Percentiles rank a stretch among this genome's conserved stretches.
Evolutionary conservation across 2,888 invertebrate genomes (phyloP).

Genomic region (Chironomus riparius): DNA sequence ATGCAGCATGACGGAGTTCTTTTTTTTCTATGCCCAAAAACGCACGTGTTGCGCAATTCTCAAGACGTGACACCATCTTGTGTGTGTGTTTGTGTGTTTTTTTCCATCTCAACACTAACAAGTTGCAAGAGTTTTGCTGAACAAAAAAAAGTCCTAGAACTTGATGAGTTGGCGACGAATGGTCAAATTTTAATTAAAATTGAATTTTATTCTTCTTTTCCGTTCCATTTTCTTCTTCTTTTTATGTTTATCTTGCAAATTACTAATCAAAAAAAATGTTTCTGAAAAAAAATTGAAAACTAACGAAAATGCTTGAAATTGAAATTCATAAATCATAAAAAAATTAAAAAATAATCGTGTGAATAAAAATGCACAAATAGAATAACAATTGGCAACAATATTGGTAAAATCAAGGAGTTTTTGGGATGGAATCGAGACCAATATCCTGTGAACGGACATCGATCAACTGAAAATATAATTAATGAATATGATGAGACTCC

Average conservation of each 20-base stretch:
- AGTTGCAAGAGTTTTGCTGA: no score
- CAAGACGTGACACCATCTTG: neutral
- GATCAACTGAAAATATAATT: neutral
- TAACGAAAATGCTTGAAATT: neutral
- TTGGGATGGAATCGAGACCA: slow-evolving; percentile 5
- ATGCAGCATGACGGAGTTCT: neutral
- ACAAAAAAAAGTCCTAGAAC: neutral
- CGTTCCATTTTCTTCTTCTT: neutral
- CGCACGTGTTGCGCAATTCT: neutral
- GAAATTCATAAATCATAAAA: neutral
- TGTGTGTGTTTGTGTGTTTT: neutral
- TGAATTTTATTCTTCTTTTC: neutral
- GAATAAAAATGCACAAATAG: neutral
- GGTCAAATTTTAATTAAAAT: neutral
- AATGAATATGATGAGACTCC: neutral
- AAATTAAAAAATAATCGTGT: neutral
- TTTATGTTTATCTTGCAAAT: neutral
- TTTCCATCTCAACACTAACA: neutral
- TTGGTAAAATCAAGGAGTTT: slow-evolving; percentile 15
- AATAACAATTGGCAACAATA: slow-evolving; percentile 6
- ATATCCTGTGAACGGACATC: neutral
- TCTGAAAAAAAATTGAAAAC: neutral
- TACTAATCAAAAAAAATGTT: neutral
- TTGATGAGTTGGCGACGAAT: neutral
- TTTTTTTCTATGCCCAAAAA: no score